phyloP scores from a whole-genome alignment of 2,797 vertebrate genomes.

The Falco biarmicus region DNA sequence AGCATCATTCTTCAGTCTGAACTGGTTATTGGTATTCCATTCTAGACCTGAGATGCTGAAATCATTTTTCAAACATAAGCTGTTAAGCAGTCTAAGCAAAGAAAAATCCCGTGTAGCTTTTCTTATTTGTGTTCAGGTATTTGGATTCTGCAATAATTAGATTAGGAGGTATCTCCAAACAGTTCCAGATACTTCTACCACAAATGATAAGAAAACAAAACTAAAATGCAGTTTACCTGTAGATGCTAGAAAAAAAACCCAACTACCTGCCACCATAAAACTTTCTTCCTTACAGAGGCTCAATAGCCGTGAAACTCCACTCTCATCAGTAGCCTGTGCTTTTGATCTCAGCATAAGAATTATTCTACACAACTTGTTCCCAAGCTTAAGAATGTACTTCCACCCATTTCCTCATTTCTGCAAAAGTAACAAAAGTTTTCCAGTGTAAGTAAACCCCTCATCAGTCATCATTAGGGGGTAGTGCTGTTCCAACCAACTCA shows the following conservation, averaged over 20 bases:
- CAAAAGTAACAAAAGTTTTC: neutral
- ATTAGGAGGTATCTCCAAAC: neutral
- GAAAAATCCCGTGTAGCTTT: neutral
- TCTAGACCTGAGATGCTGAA: neutral
- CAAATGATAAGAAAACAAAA: neutral
- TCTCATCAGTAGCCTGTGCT: neutral
- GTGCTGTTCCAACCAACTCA: neutral
- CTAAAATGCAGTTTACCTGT: neutral
- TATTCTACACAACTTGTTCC: neutral
- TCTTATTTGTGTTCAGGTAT: neutral
- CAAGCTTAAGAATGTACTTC: neutral
- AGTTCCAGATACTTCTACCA: neutral
- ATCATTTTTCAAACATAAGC: neutral
- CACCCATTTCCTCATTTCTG: neutral
- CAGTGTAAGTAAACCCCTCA: neutral
- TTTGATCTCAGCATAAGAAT: neutral
- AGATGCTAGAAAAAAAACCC: neutral
- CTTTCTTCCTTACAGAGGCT: neutral
- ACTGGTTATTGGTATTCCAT: conserved; percentile 8
- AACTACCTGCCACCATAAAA: neutral
- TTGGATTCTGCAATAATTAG: neutral
- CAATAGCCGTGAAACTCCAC: neutral
- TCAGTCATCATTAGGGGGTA: neutral
- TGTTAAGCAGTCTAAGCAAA: conserved; percentile 10
- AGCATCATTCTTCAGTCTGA: neutral